Evolutionary conservation across 2,113 vertebrate species (phyloP).

Genomic region (Oreochromis niloticus): DNA sequence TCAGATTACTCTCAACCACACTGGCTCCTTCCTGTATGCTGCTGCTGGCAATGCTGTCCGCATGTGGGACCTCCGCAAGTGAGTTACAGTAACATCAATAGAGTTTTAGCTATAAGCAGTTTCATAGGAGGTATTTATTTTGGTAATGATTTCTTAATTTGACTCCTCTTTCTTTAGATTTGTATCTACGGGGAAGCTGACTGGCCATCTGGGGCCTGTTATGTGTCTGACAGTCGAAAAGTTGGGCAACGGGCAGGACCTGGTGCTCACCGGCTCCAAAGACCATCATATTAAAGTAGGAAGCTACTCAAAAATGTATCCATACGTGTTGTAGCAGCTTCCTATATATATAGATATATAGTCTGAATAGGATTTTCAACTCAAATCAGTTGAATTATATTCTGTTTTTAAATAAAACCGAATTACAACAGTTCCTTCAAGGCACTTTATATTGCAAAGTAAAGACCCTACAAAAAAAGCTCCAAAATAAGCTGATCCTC

Average conservation of each 20-base stretch:
- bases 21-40: constrained; percentile 89
- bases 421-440: neutral
- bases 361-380: neutral
- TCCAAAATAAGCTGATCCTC: fast-evolving
- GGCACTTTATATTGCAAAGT: neutral
- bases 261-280: constrained; percentile 97
- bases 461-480: fast-evolving
- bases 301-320: neutral
- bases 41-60: constrained; percentile 90
- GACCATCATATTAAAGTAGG: constrained; percentile 92
- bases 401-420: neutral
- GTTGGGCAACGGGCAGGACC: constrained; percentile 84
- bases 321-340: fast-evolving
- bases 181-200: constrained; percentile 93
- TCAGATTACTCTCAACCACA: constrained; percentile 88
- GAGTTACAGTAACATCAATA: neutral
- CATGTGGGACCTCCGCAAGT: constrained; percentile 99
- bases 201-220: constrained; percentile 89
- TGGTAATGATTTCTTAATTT: neutral
- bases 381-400: neutral
- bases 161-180: constrained; percentile 74
- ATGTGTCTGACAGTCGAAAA: constrained; percentile 91
- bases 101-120: neutral
- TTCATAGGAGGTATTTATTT: neutral
- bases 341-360: fast-evolving